A percentile compares a stretch with the other conserved stretches of the same genome.
phyloP scores from a whole-genome alignment of 2,113 vertebrate genomes.

The Rostratula benghalensis region DNA sequence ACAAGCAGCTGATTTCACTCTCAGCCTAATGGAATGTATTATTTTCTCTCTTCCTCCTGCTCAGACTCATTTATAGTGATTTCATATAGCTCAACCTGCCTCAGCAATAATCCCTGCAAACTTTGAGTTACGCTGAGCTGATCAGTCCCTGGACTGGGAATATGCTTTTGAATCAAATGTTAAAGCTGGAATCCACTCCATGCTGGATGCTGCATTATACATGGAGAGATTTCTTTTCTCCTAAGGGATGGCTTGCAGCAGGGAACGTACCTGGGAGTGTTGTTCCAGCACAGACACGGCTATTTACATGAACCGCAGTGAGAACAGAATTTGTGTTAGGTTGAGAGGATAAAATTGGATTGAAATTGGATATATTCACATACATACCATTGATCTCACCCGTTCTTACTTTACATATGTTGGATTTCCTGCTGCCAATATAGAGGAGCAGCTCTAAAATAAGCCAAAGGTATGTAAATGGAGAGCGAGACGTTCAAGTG shows the following conservation, averaged over 20 bases:
- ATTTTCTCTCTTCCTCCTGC: neutral
- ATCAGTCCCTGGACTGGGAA: neutral
- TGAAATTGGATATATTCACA: constrained; percentile 42
- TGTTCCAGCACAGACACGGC: constrained; percentile 50
- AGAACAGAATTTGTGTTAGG: constrained; percentile 47
- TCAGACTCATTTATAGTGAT: constrained; percentile 1
- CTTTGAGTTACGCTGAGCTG: neutral
- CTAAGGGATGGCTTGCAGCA: neutral
- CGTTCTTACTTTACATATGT: constrained; percentile 35
- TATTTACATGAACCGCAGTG: constrained; percentile 41
- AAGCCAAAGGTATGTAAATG: constrained; percentile 51
- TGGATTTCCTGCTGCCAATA: constrained; percentile 31
- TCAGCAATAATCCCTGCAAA: neutral
- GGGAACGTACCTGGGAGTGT: neutral
- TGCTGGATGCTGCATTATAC: constrained; percentile 29
- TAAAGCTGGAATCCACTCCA: neutral
- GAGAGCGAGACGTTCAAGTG: constrained; percentile 55
- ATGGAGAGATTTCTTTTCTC: neutral
- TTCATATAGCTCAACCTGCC: constrained; percentile 15
- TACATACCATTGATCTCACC: constrained; percentile 41
- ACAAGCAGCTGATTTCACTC: neutral
- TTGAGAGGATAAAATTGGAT: constrained; percentile 60
- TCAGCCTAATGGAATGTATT: neutral
- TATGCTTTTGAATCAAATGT: neutral
- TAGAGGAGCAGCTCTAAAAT: constrained; percentile 53